These are phyloP conservation scores for Struthidea cinerea DNA, from an alignment of 2,113 vertebrate genomes.

Conservation along the genomic window DNA sequence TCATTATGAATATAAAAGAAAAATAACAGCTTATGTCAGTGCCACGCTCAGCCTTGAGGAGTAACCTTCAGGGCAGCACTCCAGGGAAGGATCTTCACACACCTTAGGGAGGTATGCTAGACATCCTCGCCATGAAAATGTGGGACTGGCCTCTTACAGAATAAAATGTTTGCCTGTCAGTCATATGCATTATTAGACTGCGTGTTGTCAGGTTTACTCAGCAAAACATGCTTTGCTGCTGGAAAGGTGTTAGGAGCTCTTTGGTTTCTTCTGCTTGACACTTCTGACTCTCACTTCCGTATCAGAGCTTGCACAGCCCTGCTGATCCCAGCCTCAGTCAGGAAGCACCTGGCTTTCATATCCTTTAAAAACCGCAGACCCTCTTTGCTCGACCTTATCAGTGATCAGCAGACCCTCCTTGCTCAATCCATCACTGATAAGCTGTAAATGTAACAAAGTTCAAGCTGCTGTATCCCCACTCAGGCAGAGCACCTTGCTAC, in stretches of 20 bases:
- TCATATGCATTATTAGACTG: not conserved
- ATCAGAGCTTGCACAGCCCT: not conserved
- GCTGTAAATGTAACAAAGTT: not conserved
- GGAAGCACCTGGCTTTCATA: not conserved
- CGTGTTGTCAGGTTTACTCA: not conserved
- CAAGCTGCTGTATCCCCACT: not conserved
- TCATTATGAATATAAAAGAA: not conserved
- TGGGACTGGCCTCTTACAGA: not conserved
- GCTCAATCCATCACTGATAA: not conserved
- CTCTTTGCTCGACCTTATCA: not conserved
- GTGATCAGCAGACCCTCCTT: not conserved
- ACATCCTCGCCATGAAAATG: not conserved
- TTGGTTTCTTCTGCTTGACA: not conserved
- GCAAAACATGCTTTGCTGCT: not conserved
- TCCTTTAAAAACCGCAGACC: not conserved
- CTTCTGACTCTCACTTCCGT: not conserved
- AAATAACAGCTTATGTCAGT: not conserved
- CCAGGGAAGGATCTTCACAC: not conserved
- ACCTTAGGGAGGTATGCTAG: not conserved
- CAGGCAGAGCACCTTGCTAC: not conserved
- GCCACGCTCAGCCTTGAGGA: not conserved
- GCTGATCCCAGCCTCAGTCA: not conserved
- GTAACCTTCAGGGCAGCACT: not conserved
- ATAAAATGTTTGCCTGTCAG: not conserved
- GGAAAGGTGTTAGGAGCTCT: not conserved